Percentiles rank a stretch among this genome's conserved stretches.
Evolutionary conservation across 1,140 invertebrate species (phyloP).

Genomic region (Elysia chlorotica): DNA sequence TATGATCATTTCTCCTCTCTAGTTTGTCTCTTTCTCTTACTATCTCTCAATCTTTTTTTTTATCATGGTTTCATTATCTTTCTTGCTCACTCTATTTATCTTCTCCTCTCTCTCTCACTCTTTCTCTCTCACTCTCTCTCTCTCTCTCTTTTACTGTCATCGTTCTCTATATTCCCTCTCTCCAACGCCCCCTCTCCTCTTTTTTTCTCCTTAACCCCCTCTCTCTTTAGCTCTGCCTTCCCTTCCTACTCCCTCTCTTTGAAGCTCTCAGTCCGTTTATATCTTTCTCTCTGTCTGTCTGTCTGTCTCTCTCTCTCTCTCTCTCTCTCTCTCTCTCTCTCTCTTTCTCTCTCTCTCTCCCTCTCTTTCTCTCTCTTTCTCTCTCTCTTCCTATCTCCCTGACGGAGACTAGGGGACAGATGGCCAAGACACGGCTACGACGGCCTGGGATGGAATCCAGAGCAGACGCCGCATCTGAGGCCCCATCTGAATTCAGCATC

Average conservation of each 20-base stretch:
- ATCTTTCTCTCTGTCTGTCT: neutral
- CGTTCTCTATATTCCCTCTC: neutral
- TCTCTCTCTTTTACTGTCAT: too few species aligned
- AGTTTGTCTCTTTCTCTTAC: too few species aligned
- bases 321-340: conserved; percentile 3
- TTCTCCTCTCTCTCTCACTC: too few species aligned
- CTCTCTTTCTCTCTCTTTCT: neutral
- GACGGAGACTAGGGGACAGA: too few species aligned
- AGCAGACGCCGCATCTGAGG: too few species aligned
- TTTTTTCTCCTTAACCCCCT: neutral
- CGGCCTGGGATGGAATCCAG: too few species aligned
- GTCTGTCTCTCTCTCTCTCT: neutral
- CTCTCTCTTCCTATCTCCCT: neutral
- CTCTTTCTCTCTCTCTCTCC: conserved; percentile 1
- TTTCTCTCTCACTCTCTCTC: too few species aligned
- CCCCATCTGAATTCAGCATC: neutral
- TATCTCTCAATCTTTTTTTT: too few species aligned
- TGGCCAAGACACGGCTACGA: too few species aligned
- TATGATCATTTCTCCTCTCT: too few species aligned
- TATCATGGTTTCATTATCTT: too few species aligned
- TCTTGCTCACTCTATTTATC: too few species aligned
- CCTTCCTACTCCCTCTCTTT: neutral
- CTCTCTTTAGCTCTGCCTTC: neutral
- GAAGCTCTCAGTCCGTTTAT: neutral
- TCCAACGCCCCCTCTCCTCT: neutral